Evolutionary conservation across 2,888 invertebrate species (phyloP).

Genomic region (Parnassius orleans): DNA sequence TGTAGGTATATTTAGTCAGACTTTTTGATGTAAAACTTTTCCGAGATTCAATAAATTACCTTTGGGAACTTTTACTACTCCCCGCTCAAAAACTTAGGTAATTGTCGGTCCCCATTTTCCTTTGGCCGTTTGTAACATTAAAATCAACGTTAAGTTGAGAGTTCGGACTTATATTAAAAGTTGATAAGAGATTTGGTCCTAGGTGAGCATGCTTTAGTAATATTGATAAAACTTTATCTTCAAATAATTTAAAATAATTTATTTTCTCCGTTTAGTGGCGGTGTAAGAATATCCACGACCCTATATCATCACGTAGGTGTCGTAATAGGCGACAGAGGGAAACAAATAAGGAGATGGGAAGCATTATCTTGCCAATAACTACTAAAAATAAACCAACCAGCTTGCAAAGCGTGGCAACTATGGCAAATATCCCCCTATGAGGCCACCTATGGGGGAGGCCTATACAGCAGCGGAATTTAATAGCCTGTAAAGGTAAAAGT

Average conservation of each 20-base stretch:
- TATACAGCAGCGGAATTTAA: too few species aligned
- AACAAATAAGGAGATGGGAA: too few species aligned
- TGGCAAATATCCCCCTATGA: too few species aligned
- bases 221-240: conserved; percentile 15
- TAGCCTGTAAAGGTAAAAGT: neutral
- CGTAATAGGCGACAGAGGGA: too few species aligned
- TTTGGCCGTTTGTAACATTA: conserved; percentile 26
- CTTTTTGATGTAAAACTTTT: conserved; percentile 44
- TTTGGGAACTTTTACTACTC: conserved; percentile 42
- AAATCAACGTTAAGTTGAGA: conserved; percentile 26
- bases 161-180: conserved; percentile 19
- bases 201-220: neutral
- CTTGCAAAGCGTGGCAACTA: too few species aligned
- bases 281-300: too few species aligned
- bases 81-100: conserved; percentile 38
- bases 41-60: conserved; percentile 50
- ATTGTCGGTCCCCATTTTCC: conserved; percentile 32
- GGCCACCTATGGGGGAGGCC: too few species aligned
- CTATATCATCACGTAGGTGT: too few species aligned
- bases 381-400: too few species aligned
- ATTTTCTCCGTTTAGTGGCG: too few species aligned
- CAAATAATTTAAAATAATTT: too few species aligned
- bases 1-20: neutral
- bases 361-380: too few species aligned
- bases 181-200: conserved; percentile 26